A percentile compares a stretch with the other conserved stretches of the same genome.
Evolutionary conservation across 1,140 invertebrate species (phyloP).

Genomic region (Ceratoteleas bidentatus): DNA sequence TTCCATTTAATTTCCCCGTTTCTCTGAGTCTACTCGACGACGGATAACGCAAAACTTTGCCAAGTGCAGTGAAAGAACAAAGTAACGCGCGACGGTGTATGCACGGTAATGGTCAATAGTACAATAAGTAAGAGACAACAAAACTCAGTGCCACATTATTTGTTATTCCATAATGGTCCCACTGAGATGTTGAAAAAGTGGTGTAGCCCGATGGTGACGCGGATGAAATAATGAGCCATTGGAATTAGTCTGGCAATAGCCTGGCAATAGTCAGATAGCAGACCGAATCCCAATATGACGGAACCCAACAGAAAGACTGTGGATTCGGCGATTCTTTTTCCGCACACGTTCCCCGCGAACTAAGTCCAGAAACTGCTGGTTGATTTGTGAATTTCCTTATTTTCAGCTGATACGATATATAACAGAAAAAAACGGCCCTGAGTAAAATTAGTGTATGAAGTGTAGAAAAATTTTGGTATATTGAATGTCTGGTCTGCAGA

Average conservation of each 20-base stretch:
- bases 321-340: no score
- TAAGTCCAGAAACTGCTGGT: no score
- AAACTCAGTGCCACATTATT: conserved; percentile 70
- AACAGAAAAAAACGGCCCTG: no score
- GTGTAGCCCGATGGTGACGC: background rate
- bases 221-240: background rate
- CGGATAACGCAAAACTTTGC: conserved; percentile 58
- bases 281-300: no score
- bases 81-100: conserved; percentile 65
- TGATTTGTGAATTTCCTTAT: no score
- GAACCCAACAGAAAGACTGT: no score
- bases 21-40: conserved; percentile 27
- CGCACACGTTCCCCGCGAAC: no score
- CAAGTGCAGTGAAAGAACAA: conserved; percentile 53
- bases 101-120: conserved; percentile 61
- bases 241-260: conserved; percentile 9
- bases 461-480: no score
- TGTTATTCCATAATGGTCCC: conserved; percentile 76
- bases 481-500: no score
- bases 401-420: no score
- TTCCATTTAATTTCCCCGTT: conserved; percentile 28
- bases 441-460: no score
- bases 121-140: conserved; percentile 68
- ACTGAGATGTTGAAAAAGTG: conserved; percentile 52
- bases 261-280: no score